Base-by-base conservation (phyloP, 1,140 invertebrate genomes). In the Dufourea novaeangliae region DNA sequence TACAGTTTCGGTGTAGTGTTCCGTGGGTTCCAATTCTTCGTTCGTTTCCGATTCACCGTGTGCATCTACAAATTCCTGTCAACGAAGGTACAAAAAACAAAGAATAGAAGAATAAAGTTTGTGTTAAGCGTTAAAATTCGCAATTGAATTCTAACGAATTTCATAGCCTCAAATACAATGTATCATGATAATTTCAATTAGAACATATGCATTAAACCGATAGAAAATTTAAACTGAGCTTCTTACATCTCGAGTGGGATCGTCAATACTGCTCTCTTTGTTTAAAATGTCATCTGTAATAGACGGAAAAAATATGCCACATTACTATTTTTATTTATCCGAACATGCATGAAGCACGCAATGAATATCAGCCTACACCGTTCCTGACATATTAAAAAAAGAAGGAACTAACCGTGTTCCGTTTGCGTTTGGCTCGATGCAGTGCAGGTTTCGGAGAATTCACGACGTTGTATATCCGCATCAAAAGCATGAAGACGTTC, bases 401-500 rank as follows among this genome's bases (percentile, higher is more conserved):
- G 69, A 46, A 69, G 61, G 1, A 62, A 83, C 84, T 81, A 73
- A 91, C 90, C 79, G 32, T 79, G 67, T 71, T 89, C 87, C 20
- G 85, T 87, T 84, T 88, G 87, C 5, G 87, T 89, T 57, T 89
- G 83, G 59, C 78, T 85, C 20, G 81, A 78, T 8, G 56, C 64
- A 20, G 76, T 83, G 29, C 73, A 70, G 32, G 77, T 66, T 77
- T 88, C 88, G 20, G 83, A 68, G 41, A 81, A 87, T 66, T 91
- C 90, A 59, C 89, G 87, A 37, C 88, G 87, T 61, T 92, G 91
- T 34, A 88, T 88, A 22, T 92, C 88, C 17, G 78, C 92, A 80
- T 95, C 94, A 82, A 95, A 92, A 72, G 93, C 94, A 87, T 96
- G 95, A 27, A 97, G 90, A 87, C 95, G 94, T 89, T 97, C 96